Conservation (phyloP, 2,113 vertebrate species). For the Zosterops borbonicus region DNA sequence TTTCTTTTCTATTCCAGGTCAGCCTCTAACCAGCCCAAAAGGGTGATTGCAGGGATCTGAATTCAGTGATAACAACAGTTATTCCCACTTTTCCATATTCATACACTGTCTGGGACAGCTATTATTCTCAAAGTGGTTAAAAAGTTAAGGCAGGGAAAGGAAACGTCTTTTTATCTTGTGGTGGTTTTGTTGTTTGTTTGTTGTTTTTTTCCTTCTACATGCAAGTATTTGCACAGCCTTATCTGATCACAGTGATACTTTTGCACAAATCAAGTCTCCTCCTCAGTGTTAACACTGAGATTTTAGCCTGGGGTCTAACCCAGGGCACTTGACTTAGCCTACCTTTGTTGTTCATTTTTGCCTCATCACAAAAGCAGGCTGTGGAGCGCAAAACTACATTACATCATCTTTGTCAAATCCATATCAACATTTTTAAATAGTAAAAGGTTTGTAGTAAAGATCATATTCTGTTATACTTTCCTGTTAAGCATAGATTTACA, state of each 20-base stretch:
- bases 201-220: neutral
- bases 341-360: neutral
- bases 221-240: neutral
- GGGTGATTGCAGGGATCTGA: neutral
- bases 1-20: neutral
- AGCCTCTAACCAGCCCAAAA: neutral
- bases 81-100: neutral
- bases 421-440: neutral
- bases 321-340: neutral
- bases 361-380: neutral
- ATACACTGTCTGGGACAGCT: neutral
- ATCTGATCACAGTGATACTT: neutral
- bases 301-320: neutral
- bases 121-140: neutral
- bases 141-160: neutral
- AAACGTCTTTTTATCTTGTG: neutral
- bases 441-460: neutral
- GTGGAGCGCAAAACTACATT: fast-evolving
- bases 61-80: neutral
- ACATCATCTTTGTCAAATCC: neutral
- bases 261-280: neutral
- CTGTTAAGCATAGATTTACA: neutral
- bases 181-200: fast-evolving
- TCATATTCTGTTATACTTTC: neutral
- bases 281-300: neutral